Evolutionary conservation across 2,113 vertebrate genomes (phyloP), one percentile per base, ranked within the genome.

Genomic region (Engraulis encrasicolus): DNA sequence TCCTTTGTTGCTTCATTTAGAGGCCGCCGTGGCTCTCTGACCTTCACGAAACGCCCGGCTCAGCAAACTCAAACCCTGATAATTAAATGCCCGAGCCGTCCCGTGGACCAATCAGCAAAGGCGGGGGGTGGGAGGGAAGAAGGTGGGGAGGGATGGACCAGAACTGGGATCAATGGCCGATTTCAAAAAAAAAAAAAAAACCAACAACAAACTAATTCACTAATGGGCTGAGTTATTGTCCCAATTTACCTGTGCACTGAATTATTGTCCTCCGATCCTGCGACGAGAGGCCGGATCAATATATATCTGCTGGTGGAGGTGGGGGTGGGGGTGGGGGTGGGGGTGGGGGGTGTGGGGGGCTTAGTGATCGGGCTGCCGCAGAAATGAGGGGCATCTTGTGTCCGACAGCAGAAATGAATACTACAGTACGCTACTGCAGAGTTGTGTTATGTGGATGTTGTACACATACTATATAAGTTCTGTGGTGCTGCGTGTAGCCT

Each of bases 121-220:
- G 91, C n/a, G n/a, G n/a, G n/a, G n/a, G n/a, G n/a, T n/a, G n/a
- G n/a, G n/a, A n/a, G n/a, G n/a, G n/a, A n/a, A n/a, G n/a, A n/a
- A n/a, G n/a, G n/a, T n/a, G n/a, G n/a, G n/a, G n/a, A n/a, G n/a
- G n/a, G n/a, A n/a, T n/a, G n/a, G n/a, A n/a, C n/a, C n/a, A n/a
- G n/a, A n/a, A 85, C 82, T 23, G 0, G 85, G 89, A 95, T 95
- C 94, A 93, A 95, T 95, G 91, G 88, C 85, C 81, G 88, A 92
- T 93, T 94, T 93, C 92, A 91, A 93, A 92, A 92, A 45, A n/a
- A n/a, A n/a, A n/a, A n/a, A n/a, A n/a, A n/a, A n/a, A n/a, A n/a
- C n/a, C n/a, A n/a, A n/a, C n/a, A n/a, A 91, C 92, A 94, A 94
- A 95, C 92, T 93, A 94, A 95, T 95, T 93, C 89, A 88, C 94